Evolutionary conservation across 2,797 vertebrate genomes (phyloP).

Genomic region (Vipera ursinii): DNA sequence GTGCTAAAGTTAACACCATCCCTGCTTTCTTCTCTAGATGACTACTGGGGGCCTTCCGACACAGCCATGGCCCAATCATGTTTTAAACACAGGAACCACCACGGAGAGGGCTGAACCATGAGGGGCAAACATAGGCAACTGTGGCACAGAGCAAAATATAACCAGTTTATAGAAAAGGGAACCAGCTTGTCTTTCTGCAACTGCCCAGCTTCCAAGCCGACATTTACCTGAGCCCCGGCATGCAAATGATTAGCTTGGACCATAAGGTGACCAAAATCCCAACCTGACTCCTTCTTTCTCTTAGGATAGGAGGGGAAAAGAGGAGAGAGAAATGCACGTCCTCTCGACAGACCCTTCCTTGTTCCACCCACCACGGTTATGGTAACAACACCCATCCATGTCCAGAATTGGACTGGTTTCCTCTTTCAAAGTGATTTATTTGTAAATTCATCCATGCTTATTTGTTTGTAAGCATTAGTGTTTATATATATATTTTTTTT

Average conservation of each 20-base stretch:
- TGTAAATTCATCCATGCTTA: conserved; percentile 9
- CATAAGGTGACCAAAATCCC: neutral
- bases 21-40: neutral
- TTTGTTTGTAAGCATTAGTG: conserved; percentile 18
- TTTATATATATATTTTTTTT: conserved; percentile 4
- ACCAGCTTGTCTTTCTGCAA: neutral
- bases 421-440: neutral
- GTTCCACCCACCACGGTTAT: neutral
- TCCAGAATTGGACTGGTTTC: neutral
- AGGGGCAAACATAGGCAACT: neutral
- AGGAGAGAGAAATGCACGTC: neutral
- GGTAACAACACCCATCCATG: neutral
- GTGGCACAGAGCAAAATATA: neutral
- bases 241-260: neutral
- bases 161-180: neutral
- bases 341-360: neutral
- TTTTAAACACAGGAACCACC: neutral
- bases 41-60: neutral
- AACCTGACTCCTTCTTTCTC: neutral
- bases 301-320: neutral
- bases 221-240: neutral
- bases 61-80: neutral
- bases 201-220: neutral
- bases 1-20: neutral
- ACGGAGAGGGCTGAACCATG: neutral